phyloP scores from a whole-genome alignment of 64 coral and sea anemone genomes.

The Acropora yongei region DNA sequence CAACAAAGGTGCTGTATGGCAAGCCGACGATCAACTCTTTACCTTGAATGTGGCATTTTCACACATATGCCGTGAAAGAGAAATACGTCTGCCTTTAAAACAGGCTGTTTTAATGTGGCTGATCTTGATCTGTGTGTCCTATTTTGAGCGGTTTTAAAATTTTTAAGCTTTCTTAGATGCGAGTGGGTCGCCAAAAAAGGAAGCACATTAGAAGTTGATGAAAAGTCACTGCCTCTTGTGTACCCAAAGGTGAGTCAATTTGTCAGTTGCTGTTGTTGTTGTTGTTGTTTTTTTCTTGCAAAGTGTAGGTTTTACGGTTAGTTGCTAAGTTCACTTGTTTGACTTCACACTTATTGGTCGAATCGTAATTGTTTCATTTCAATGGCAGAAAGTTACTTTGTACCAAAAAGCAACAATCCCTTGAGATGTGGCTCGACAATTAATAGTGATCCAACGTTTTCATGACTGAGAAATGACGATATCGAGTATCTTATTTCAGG shows the following conservation, averaged over 20 bases:
- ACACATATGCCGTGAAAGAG: too few species aligned
- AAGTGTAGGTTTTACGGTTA: background rate
- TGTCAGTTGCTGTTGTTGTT: background rate
- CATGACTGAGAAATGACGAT: background rate
- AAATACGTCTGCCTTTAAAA: too few species aligned
- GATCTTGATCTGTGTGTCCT: background rate
- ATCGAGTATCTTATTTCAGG: background rate
- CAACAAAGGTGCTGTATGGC: too few species aligned
- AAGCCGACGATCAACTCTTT: too few species aligned
- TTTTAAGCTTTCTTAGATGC: conserved; percentile 45
- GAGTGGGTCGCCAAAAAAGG: conserved; percentile 27
- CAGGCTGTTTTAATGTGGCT: too few species aligned
- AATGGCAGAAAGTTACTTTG: too few species aligned
- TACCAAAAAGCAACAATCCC: background rate
- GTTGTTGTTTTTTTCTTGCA: background rate
- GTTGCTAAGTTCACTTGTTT: too few species aligned
- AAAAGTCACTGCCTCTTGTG: conserved; percentile 29
- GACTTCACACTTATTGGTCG: too few species aligned
- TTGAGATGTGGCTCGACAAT: background rate
- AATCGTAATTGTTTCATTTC: too few species aligned
- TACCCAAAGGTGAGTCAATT: conserved; percentile 43
- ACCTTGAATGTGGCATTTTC: too few species aligned
- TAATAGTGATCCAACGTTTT: background rate
- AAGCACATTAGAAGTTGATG: background rate
- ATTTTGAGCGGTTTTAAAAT: background rate